Percentiles rank a stretch among this genome's conserved stretches.
These are phyloP conservation scores for Valencia hispanica DNA, from an alignment of 2,797 vertebrate genomes.

Conservation along the genomic window DNA sequence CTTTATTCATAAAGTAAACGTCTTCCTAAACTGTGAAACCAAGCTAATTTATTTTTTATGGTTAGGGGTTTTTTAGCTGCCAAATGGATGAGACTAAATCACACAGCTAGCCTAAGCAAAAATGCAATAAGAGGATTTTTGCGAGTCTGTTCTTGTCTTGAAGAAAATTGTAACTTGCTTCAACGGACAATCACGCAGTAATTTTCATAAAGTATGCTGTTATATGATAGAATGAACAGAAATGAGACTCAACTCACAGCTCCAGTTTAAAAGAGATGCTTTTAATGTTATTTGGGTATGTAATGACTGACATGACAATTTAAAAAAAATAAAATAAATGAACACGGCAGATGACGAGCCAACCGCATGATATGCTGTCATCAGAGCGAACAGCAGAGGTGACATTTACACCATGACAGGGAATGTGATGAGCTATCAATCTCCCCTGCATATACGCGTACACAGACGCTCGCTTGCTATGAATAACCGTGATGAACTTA, in stretches of 20 bases:
- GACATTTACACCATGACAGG: conserved; percentile 71
- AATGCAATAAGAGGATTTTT: not conserved
- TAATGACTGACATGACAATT: conserved; percentile 11
- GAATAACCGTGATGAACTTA: conserved; percentile 52
- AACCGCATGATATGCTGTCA: conserved; percentile 49
- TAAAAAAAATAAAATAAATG: conserved; percentile 31
- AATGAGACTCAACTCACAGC: no score
- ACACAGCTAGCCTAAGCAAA: not conserved
- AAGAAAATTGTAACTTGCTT: not conserved
- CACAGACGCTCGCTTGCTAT: conserved; percentile 25
- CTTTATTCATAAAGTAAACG: not conserved
- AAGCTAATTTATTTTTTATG: conserved; percentile 6
- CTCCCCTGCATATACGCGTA: conserved; percentile 44
- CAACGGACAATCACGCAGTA: no score
- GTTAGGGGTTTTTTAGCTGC: conserved; percentile 2
- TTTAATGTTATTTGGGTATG: not conserved
- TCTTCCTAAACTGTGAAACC: not conserved
- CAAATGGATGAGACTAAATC: conserved; percentile 10
- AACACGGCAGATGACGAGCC: conserved; percentile 56
- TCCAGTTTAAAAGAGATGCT: not conserved
- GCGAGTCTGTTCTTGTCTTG: not conserved
- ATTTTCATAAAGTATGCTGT: no score
- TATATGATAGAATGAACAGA: no score
- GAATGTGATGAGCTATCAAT: conserved; percentile 70
- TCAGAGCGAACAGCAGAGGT: conserved; percentile 56